phyloP scores from a whole-genome alignment of 2,113 vertebrate genomes.

The Columba janthina region DNA sequence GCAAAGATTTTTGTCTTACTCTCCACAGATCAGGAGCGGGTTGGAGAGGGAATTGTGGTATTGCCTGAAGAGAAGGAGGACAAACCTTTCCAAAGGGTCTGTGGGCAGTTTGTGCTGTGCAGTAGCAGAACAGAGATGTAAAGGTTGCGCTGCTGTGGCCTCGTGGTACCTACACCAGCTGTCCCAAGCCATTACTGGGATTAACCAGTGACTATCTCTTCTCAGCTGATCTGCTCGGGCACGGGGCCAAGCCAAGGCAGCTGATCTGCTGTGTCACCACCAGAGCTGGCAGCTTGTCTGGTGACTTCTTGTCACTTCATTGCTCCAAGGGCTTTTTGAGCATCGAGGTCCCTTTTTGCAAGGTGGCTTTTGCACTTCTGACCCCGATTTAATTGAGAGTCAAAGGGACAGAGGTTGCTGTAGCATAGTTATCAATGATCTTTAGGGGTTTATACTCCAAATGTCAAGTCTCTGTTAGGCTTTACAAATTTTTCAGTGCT shows the following conservation, averaged over 20 bases:
- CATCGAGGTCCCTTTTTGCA: not conserved
- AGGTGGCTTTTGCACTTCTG: not conserved
- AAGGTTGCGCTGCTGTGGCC: not conserved
- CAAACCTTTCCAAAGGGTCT: not conserved
- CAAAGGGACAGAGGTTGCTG: not conserved
- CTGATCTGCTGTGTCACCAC: not conserved
- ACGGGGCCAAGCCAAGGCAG: not conserved
- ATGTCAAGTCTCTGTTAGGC: not conserved
- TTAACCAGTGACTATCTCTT: not conserved
- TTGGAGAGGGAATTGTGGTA: not conserved
- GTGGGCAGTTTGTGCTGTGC: not conserved
- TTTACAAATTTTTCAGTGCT: not conserved
- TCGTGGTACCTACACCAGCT: rapidly evolving
- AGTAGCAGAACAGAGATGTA: not conserved
- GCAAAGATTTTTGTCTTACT: not conserved
- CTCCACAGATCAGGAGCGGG: not conserved
- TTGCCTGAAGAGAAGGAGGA: not conserved
- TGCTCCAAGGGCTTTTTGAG: not conserved
- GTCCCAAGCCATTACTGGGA: not conserved
- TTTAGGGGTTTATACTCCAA: not conserved
- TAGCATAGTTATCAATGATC: not conserved
- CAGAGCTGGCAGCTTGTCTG: not conserved
- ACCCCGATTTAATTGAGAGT: not conserved
- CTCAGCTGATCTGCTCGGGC: not conserved
- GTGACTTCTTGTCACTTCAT: not conserved